Conservation (phyloP, 2,113 vertebrate species). For the Turnix velox region DNA sequence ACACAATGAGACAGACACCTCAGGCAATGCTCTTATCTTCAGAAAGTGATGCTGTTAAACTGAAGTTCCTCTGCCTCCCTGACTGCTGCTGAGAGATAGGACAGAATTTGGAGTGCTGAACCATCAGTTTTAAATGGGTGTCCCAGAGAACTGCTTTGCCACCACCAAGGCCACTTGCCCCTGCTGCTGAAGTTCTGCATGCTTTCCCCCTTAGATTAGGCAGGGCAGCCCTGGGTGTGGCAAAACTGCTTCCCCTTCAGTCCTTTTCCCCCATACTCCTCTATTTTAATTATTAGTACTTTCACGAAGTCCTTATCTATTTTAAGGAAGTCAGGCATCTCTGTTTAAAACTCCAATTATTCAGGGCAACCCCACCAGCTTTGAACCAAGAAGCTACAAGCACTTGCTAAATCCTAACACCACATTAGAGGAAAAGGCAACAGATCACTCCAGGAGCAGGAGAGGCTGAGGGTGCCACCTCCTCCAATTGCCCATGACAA, state of each 20-base stretch:
- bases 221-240: fast-evolving
- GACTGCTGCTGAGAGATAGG: not conserved
- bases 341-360: not conserved
- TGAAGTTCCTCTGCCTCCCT: not conserved
- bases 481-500: not conserved
- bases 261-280: too few species aligned
- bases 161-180: fast-evolving
- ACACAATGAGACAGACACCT: not conserved
- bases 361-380: not conserved
- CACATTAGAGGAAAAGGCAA: not conserved
- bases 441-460: not conserved
- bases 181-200: not conserved
- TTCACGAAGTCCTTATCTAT: not conserved
- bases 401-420: not conserved
- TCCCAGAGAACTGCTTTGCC: not conserved
- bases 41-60: not conserved
- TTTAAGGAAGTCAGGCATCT: not conserved
- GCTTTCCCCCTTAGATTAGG: not conserved
- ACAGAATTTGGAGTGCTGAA: not conserved
- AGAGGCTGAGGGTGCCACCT: not conserved
- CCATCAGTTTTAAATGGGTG: too few species aligned
- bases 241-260: not conserved
- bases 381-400: not conserved
- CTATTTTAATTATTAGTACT: not conserved
- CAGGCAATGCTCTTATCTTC: not conserved